Percentiles rank a stretch among this genome's conserved stretches.
Evolutionary conservation across 2,888 invertebrate genomes (phyloP).

Genomic region (Macropis europaea): DNA sequence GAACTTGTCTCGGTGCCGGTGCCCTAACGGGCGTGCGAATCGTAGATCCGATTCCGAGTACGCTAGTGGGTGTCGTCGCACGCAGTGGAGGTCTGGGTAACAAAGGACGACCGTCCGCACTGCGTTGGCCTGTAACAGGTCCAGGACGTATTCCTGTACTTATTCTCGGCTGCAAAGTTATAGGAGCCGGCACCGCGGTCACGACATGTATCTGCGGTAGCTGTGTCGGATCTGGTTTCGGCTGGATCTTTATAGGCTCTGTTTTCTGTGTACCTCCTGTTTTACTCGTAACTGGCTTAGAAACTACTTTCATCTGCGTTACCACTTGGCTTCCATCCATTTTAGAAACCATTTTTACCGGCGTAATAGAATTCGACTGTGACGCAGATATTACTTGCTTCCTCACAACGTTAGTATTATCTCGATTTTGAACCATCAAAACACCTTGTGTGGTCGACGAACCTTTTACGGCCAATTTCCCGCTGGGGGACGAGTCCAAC

Average conservation of each 20-base stretch:
- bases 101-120: conserved; percentile 70
- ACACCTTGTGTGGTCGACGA: conserved; percentile 67
- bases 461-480: conserved; percentile 80
- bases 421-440: conserved; percentile 77
- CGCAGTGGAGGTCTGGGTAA: conserved; percentile 72
- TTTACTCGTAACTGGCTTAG: conserved; percentile 67
- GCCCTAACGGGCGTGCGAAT: conserved; percentile 72
- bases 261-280: conserved; percentile 65
- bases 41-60: conserved; percentile 67
- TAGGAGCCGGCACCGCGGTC: conserved; percentile 72
- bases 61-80: conserved; percentile 68
- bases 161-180: conserved; percentile 71
- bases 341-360: conserved; percentile 77
- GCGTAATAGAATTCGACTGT: conserved; percentile 72
- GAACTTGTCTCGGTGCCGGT: conserved; percentile 59
- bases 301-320: conserved; percentile 78
- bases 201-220: conserved; percentile 77
- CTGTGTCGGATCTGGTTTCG: conserved; percentile 76
- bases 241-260: conserved; percentile 78
- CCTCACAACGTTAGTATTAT: conserved; percentile 71
- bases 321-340: conserved; percentile 77
- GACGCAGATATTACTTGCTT: conserved; percentile 74
- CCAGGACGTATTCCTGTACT: conserved; percentile 68
- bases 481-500: conserved; percentile 84
- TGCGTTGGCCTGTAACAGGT: conserved; percentile 62